A percentile compares a stretch with the other conserved stretches of the same genome.
Evolutionary conservation across 2,797 vertebrate genomes (phyloP).

Genomic region (Cossypha caffra): DNA sequence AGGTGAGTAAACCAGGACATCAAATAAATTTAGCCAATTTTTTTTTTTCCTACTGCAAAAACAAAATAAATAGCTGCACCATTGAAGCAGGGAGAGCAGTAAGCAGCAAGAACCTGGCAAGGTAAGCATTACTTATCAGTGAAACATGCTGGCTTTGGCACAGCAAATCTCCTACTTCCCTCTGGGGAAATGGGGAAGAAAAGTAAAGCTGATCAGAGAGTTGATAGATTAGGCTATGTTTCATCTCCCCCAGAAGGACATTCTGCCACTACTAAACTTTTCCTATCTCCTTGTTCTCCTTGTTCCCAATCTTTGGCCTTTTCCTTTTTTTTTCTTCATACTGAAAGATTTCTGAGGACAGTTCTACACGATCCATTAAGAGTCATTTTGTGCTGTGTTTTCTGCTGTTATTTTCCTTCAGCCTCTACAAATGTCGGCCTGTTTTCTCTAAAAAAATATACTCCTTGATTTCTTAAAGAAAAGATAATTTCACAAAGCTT

Average conservation of each 20-base stretch:
- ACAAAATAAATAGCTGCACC: slow-evolving; percentile 40
- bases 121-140: slow-evolving; percentile 39
- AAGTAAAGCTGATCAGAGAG: slow-evolving; percentile 2
- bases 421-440: background rate
- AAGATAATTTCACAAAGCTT: background rate
- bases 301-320: background rate
- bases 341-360: background rate
- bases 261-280: background rate
- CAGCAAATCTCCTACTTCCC: slow-evolving; percentile 44
- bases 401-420: background rate
- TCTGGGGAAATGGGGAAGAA: background rate
- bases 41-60: slow-evolving; percentile 28
- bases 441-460: background rate
- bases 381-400: background rate
- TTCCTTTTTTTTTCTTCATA: background rate
- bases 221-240: slow-evolving; percentile 37
- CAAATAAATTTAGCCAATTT: slow-evolving; percentile 38
- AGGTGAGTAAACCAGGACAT: background rate
- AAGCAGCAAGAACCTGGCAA: background rate
- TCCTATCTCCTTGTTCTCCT: background rate
- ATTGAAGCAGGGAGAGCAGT: background rate
- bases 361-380: background rate
- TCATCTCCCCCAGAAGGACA: slow-evolving; percentile 4
- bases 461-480: background rate
- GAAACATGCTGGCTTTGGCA: background rate